Percentiles rank a stretch among this genome's conserved stretches.
Conservation (phyloP, 2,113 vertebrate genomes). For the Sturnus vulgaris region DNA sequence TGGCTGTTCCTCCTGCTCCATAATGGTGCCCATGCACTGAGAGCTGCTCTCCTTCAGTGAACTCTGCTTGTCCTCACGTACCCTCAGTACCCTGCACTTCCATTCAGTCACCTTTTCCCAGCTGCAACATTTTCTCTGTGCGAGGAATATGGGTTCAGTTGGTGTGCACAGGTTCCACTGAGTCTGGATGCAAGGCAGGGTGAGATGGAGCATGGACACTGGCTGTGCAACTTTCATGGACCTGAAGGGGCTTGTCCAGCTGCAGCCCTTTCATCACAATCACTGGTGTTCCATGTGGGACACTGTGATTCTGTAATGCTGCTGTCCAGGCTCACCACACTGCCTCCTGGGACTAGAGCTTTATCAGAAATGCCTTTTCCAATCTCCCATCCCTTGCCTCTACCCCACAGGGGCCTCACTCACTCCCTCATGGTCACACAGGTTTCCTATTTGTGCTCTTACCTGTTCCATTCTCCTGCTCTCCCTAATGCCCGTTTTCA, state of each 20-base stretch:
- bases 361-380: neutral
- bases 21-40: neutral
- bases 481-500: neutral
- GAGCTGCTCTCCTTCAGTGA: conserved; percentile 20
- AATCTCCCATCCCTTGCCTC: neutral
- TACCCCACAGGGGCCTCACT: fast-evolving
- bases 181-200: neutral
- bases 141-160: fast-evolving
- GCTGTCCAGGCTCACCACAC: neutral
- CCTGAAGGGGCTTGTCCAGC: neutral
- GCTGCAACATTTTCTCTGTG: fast-evolving
- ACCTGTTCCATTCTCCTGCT: neutral
- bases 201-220: fast-evolving
- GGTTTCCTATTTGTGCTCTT: neutral
- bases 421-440: neutral
- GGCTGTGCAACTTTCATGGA: neutral
- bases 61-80: neutral
- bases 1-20: neutral
- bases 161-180: neutral
- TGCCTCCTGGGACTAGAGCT: neutral
- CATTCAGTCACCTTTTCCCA: neutral
- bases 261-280: neutral
- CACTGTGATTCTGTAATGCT: neutral
- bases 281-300: neutral
- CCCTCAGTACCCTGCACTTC: neutral